Conservation (phyloP, 1,140 invertebrate genomes). For the Ceratosolen fusciceps region DNA sequence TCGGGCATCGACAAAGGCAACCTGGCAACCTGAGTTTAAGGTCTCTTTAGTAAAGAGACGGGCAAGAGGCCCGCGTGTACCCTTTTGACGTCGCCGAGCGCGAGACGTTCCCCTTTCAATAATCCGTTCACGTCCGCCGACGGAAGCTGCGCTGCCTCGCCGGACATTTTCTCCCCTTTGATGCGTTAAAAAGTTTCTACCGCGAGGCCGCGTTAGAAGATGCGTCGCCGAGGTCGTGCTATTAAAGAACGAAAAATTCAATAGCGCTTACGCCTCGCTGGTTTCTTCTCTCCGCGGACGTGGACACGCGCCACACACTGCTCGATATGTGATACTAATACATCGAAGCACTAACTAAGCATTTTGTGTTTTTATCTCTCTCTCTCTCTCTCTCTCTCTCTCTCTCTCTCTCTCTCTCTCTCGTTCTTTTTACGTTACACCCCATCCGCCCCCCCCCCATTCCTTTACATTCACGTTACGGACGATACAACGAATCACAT, state of each 20-base stretch:
- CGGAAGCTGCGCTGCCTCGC: background rate
- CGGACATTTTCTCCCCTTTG: slow-evolving; percentile 12
- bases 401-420: slow-evolving; percentile 9
- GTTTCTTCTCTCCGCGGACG: slow-evolving; percentile 35
- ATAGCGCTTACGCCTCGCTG: background rate
- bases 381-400: background rate
- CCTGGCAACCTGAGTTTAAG: too few relatives aligned
- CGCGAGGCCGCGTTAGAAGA: background rate
- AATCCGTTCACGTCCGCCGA: slow-evolving; percentile 35
- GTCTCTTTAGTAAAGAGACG: too few relatives aligned
- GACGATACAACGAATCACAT: background rate
- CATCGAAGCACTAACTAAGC: slow-evolving; percentile 40
- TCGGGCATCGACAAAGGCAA: background rate
- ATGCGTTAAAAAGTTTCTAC: background rate
- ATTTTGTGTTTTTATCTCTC: slow-evolving; percentile 39
- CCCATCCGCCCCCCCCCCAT: too few relatives aligned
- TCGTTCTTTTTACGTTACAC: too few relatives aligned
- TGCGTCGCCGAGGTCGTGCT: background rate
- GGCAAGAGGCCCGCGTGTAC: background rate
- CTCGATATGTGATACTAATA: slow-evolving; percentile 37
- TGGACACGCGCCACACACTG: background rate
- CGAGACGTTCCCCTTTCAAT: slow-evolving; percentile 32
- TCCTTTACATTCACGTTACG: background rate
- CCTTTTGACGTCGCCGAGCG: background rate
- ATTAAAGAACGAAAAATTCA: slow-evolving; percentile 17